A percentile compares a stretch with the other conserved stretches of the same genome.
Evolutionary conservation across 23 tunicate species (phyloP).

Genomic region (Halocynthia roretzi): DNA sequence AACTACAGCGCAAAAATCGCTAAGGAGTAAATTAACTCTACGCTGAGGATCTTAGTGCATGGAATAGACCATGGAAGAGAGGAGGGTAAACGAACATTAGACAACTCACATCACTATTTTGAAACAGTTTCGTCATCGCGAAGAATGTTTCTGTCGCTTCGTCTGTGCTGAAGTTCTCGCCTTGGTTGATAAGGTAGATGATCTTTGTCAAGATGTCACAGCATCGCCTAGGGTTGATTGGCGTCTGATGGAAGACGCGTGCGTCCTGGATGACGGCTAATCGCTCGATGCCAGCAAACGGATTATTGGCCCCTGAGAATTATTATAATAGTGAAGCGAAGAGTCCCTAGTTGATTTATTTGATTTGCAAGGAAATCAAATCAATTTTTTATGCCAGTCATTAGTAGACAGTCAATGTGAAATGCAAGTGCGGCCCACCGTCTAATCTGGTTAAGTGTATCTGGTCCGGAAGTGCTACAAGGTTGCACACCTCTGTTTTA

Average conservation of each 20-base stretch:
- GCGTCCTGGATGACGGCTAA: conserved; percentile 92
- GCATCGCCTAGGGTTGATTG: conserved; percentile 86
- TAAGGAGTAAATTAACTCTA: too few species aligned
- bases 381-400: too few species aligned
- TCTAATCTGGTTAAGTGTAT: too few species aligned
- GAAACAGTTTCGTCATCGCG: conserved; percentile 98
- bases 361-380: too few species aligned
- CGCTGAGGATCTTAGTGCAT: not conserved
- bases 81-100: not conserved
- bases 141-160: conserved; percentile 98
- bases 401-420: too few species aligned
- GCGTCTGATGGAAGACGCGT: conserved; percentile 90
- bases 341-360: too few species aligned
- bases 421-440: too few species aligned
- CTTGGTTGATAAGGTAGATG: conserved; percentile 90
- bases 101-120: conserved; percentile 72
- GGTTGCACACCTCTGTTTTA: too few species aligned
- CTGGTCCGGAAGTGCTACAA: too few species aligned
- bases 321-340: too few species aligned
- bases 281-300: conserved; percentile 81
- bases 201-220: conserved; percentile 91
- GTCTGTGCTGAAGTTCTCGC: conserved; percentile 79
- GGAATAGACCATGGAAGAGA: not conserved
- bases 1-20: too few species aligned
- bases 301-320: conserved; percentile 61